These are phyloP conservation scores for Amblyopsis rosae DNA, from an alignment of 2,113 vertebrate genomes.

Conservation along the genomic window DNA sequence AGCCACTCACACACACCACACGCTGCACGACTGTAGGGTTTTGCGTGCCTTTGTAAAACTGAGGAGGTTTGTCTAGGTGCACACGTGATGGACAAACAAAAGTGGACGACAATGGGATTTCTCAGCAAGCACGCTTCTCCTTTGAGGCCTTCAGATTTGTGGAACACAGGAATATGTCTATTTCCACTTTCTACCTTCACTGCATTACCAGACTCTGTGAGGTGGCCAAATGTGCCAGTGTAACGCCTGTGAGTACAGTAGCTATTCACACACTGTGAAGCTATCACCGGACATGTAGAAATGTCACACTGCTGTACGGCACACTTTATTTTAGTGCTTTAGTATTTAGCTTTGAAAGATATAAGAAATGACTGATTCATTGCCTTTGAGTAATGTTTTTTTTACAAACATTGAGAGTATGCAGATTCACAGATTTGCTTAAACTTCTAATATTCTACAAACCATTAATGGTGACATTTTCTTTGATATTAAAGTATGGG, in stretches of 20 bases:
- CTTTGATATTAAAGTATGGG: background rate
- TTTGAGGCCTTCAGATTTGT: conserved; percentile 81
- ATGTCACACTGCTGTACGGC: too few species aligned
- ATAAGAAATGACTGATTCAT: too few species aligned
- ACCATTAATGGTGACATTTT: too few species aligned
- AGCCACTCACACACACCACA: conserved; percentile 30
- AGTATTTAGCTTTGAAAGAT: too few species aligned
- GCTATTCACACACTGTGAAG: too few species aligned
- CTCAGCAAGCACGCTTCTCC: conserved; percentile 65
- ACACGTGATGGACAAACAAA: conserved; percentile 65
- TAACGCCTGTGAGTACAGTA: conserved; percentile 62
- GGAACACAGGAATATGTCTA: conserved; percentile 59
- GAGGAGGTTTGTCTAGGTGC: conserved; percentile 51
- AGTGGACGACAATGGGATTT: conserved; percentile 56
- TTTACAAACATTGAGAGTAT: too few species aligned
- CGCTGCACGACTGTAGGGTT: background rate
- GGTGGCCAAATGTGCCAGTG: conserved; percentile 29
- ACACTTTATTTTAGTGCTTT: too few species aligned
- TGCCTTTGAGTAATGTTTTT: too few species aligned
- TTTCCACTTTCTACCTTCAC: conserved; percentile 79
- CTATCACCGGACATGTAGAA: too few species aligned
- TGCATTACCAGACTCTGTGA: conserved; percentile 78
- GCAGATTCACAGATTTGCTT: background rate
- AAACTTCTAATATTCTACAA: background rate
- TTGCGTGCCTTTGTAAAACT: background rate